These are phyloP conservation scores for Keiferia lycopersicella DNA, from an alignment of 2,888 invertebrate species.

Conservation along the genomic window DNA sequence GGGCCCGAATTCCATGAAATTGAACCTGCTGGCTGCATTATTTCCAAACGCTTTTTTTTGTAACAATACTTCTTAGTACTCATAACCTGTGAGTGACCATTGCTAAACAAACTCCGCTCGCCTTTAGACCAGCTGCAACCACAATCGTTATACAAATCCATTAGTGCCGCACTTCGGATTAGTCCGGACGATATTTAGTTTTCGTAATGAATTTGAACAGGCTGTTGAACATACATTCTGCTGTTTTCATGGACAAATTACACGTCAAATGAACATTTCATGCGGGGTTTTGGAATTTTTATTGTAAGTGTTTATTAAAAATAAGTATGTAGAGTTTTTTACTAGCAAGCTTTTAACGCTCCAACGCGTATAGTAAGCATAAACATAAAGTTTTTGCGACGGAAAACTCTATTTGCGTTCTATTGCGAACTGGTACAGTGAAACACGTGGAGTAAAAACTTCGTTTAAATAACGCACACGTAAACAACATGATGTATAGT, in stretches of 20 bases:
- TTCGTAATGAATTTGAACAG: constrained; percentile 55
- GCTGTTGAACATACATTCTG: constrained; percentile 35
- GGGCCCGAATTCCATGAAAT: too few relatives aligned
- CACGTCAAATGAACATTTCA: not conserved
- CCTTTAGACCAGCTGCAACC: constrained; percentile 66
- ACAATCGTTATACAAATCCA: constrained; percentile 52
- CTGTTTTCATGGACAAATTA: constrained; percentile 1
- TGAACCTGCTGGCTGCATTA: too few relatives aligned
- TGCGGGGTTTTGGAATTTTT: not conserved
- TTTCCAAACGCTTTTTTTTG: too few relatives aligned
- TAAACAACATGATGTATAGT: constrained; percentile 30
- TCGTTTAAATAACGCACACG: constrained; percentile 28
- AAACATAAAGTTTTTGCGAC: not conserved
- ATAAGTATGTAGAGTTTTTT: not conserved
- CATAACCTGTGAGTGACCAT: not conserved
- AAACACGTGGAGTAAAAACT: constrained; percentile 16
- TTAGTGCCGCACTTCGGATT: constrained; percentile 53
- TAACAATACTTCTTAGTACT: not conserved
- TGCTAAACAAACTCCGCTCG: constrained; percentile 46
- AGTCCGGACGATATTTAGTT: constrained; percentile 51
- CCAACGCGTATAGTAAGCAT: not conserved
- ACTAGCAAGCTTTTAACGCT: not conserved
- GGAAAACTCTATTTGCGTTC: constrained; percentile 22
- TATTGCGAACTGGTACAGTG: not conserved
- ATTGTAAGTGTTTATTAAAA: not conserved